phyloP scores from a whole-genome alignment of 2,888 invertebrate species.

The Odontomyia ornata region DNA sequence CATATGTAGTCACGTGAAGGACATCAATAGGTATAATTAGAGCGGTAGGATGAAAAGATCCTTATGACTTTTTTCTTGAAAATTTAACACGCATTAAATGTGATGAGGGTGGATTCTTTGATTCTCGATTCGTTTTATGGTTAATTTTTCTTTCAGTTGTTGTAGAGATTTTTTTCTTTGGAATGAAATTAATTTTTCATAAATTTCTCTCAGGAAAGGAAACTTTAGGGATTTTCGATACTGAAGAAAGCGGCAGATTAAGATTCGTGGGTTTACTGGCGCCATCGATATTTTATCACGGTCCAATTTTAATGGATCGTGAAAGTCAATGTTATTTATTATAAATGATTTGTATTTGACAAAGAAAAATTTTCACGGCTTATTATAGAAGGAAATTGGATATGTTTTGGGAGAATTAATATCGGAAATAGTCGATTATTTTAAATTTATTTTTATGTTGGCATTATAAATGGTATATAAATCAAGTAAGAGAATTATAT shows the following conservation, averaged over 20 bases:
- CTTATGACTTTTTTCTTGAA: slow-evolving; percentile 5
- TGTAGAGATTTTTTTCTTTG: background rate
- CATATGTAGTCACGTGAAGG: background rate
- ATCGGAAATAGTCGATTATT: background rate
- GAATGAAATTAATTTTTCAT: slow-evolving; percentile 39
- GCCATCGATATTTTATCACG: slow-evolving; percentile 18
- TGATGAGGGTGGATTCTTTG: slow-evolving; percentile 27
- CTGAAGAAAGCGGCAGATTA: background rate
- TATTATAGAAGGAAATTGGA: background rate
- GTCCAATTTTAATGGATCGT: slow-evolving; percentile 37
- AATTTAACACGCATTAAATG: slow-evolving; percentile 39
- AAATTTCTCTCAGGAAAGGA: slow-evolving; percentile 18
- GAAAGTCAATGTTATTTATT: background rate
- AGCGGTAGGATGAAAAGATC: slow-evolving; percentile 35
- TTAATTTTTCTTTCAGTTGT: background rate
- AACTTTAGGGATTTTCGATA: slow-evolving; percentile 21
- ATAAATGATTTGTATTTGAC: background rate
- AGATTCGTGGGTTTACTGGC: background rate
- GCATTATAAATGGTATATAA: no score
- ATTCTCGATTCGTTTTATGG: slow-evolving; percentile 15
- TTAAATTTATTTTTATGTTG: no score
- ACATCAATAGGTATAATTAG: slow-evolving; percentile 4
- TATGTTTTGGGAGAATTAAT: background rate
- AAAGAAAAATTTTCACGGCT: background rate
- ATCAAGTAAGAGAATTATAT: no score